Base-by-base conservation (phyloP, 2,888 invertebrate genomes). In the Caenorhabditis sp. region DNA sequence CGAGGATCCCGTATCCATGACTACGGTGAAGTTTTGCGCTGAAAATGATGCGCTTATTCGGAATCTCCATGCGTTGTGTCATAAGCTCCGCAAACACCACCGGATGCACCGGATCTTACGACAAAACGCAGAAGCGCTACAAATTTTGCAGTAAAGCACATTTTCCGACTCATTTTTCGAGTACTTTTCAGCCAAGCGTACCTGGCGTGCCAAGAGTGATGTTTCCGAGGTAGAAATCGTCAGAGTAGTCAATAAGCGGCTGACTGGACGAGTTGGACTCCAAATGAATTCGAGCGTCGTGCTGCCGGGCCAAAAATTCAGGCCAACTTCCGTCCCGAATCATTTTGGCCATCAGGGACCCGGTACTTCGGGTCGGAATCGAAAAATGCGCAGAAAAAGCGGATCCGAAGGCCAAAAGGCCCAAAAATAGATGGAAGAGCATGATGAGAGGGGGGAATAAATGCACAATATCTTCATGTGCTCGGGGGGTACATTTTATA, bases 181-280 rank as follows among this genome's bases (percentile, higher is more conserved):
- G 43, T 8, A 9, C 22, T 2, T 5, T 4, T 20, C 5, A 20
- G 43, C 6, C 20, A 43, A 6, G 37, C 37, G 56, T 73, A 84
- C 81, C 53, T 75, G 53, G 24, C 39, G 79, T 81, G 30, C 81
- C 91, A 90, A 98, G 94, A 6, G 84, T 75, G 45, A 91, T 91
- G 26, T 83, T 88, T 26, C 91, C 91, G 86, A 90, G 90, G 83
- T 91, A 91, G 80, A 91, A 75, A 35, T 79, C 79, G 43, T 79
- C 79, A 26, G 61, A 66, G 35, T 55, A 79, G 43, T 79, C 79
- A 30, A 61, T 66, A 30, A 75, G 22, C 15, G 45, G 35, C 37
- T 66, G 66, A 17, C 4, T 22, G 2, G 22, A 48, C n/a, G 59
- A 62, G 79, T 84, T 84, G n/a, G n/a, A n/a, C n/a, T n/a, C 35